phyloP scores from a whole-genome alignment of 2,888 invertebrate species.

The Disparrhopalites patrizii region DNA sequence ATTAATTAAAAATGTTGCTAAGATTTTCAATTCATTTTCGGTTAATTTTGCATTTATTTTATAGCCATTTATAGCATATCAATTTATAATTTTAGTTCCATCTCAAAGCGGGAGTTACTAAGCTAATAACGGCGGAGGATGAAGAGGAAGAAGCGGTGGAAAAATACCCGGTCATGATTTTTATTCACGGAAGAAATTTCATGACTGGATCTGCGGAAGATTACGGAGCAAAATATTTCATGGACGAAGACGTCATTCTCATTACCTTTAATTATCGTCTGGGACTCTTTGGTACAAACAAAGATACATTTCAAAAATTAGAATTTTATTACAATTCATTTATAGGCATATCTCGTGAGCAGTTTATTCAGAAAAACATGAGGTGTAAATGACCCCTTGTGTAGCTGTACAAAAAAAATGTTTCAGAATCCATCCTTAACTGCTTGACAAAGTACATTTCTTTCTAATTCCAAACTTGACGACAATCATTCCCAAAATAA shows the following conservation, averaged over 20 bases:
- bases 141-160: constrained; percentile 5
- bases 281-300: constrained; percentile 37
- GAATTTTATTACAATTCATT: no score
- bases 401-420: no score
- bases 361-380: no score
- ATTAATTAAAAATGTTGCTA: no score
- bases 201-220: constrained; percentile 42
- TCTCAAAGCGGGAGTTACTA: constrained; percentile 12
- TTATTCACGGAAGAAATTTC: constrained; percentile 46
- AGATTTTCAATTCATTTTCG: neutral
- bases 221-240: constrained; percentile 45
- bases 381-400: no score
- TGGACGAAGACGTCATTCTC: constrained; percentile 45
- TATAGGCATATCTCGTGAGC: no score
- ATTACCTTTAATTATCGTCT: constrained; percentile 43
- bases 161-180: constrained; percentile 43
- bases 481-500: no score
- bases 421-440: no score
- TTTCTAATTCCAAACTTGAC: no score
- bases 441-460: no score
- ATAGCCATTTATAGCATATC: neutral
- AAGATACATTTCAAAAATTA: no score
- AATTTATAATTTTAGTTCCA: constrained; percentile 10
- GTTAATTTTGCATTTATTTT: neutral
- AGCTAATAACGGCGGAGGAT: neutral